Evolutionary conservation across 2,797 vertebrate species (phyloP).

Genomic region (Hemibagrus guttatus): DNA sequence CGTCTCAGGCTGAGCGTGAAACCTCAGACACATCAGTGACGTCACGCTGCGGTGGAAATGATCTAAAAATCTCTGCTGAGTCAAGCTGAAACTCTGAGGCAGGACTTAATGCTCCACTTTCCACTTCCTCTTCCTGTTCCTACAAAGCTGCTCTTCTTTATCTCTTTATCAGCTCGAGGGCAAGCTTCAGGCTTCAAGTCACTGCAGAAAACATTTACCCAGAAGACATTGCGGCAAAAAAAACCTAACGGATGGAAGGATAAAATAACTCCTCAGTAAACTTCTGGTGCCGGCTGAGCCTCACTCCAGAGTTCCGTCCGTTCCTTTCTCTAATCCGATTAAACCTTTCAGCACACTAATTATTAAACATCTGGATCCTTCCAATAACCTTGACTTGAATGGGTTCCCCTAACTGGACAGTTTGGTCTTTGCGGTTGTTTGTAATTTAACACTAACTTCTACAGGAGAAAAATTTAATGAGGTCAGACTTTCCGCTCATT

Average conservation of each 20-base stretch:
- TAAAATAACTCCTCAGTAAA: background rate
- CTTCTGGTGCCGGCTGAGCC: too few relatives aligned
- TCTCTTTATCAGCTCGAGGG: background rate
- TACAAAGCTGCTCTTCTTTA: too few relatives aligned
- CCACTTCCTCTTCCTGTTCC: background rate
- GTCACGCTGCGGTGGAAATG: background rate
- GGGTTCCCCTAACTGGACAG: background rate
- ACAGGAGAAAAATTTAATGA: background rate
- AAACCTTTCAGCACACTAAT: background rate
- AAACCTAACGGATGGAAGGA: background rate
- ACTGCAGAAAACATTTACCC: background rate
- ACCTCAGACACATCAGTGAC: background rate
- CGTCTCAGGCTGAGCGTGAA: background rate
- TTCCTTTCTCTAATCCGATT: background rate
- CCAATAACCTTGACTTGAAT: background rate
- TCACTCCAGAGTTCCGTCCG: too few relatives aligned
- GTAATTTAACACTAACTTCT: background rate
- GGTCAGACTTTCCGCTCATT: background rate
- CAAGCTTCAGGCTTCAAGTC: background rate
- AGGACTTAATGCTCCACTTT: background rate
- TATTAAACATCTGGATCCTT: background rate
- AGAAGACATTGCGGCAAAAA: background rate
- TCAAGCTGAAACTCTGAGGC: background rate
- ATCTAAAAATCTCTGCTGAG: background rate
- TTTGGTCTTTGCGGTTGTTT: background rate